A percentile compares a stretch with the other conserved stretches of the same genome.
Evolutionary conservation across 2,888 invertebrate genomes (phyloP).

Genomic region (Cheilosia scutellata): DNA sequence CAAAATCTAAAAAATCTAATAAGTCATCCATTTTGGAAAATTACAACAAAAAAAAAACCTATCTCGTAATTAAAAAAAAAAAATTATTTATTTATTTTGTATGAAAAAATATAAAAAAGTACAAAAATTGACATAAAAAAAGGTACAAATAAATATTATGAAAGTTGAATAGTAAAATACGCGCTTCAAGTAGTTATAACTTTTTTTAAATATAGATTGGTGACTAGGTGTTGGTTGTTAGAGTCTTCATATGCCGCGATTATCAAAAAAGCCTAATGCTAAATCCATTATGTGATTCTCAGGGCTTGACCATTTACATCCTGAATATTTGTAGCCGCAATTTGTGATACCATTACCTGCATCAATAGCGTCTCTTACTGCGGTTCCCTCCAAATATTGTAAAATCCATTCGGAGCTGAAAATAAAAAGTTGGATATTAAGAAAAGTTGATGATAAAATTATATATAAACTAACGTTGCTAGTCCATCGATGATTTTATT

Average conservation of each 20-base stretch:
- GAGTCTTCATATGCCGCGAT: background rate
- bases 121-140: conserved; percentile 2
- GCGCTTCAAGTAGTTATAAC: background rate
- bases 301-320: conserved; percentile 83
- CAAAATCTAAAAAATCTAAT: no score
- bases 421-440: conserved; percentile 7
- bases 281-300: conserved; percentile 78
- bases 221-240: background rate
- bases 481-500: conserved; percentile 85
- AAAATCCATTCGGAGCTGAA: conserved; percentile 82
- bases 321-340: conserved; percentile 84
- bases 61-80: no score
- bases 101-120: conserved; percentile 32
- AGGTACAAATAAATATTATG: background rate
- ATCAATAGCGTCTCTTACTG: conserved; percentile 85
- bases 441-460: background rate
- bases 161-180: background rate
- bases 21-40: no score
- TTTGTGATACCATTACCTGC: conserved; percentile 82
- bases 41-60: no score
- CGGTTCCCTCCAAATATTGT: conserved; percentile 84
- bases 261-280: conserved; percentile 69
- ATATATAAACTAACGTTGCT: conserved; percentile 80
- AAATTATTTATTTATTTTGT: conserved; percentile 14
- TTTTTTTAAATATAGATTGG: background rate